Conservation (phyloP, 2,888 invertebrate genomes). For the Taenaris catops region DNA sequence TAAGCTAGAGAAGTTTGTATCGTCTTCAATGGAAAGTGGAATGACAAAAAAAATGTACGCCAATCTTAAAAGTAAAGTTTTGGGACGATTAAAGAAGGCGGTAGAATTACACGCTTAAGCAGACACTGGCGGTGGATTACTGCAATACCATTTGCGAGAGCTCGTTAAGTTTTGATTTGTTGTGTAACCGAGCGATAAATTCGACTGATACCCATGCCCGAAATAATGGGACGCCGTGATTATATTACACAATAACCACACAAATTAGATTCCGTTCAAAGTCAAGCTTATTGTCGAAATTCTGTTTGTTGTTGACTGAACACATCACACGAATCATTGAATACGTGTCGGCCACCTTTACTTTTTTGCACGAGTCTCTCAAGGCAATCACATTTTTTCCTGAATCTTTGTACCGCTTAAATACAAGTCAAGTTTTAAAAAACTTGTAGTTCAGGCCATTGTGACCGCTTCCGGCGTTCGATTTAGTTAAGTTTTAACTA, state of each 20-base stretch:
- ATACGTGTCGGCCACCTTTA: conserved; percentile 65
- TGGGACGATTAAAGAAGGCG: conserved; percentile 46
- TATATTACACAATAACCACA: conserved; percentile 75
- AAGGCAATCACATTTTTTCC: conserved; percentile 15
- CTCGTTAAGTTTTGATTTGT: conserved; percentile 77
- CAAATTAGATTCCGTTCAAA: conserved; percentile 78
- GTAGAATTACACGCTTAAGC: conserved; percentile 67
- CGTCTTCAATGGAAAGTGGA: conserved; percentile 28
- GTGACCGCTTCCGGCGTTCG: conserved; percentile 5
- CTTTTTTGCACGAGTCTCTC: conserved; percentile 33
- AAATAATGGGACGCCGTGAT: conserved; percentile 54
- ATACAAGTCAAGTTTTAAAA: conserved; percentile 2
- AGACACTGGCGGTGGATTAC: conserved; percentile 46
- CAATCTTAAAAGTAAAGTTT: conserved; percentile 23
- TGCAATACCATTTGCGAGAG: conserved; percentile 56
- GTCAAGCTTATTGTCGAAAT: conserved; percentile 72
- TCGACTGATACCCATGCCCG: conserved; percentile 49
- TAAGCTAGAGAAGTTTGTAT: conserved; percentile 33
- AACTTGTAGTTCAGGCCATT: conserved; percentile 3
- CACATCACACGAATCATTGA: conserved; percentile 64
- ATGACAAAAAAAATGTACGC: conserved; percentile 23
- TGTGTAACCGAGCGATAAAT: conserved; percentile 76
- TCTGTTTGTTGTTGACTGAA: conserved; percentile 66
- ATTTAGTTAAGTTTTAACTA: not conserved
- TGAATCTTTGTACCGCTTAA: conserved; percentile 5